phyloP scores from a whole-genome alignment of 2,888 invertebrate species.

The Eudasyphora cyanicolor region DNA sequence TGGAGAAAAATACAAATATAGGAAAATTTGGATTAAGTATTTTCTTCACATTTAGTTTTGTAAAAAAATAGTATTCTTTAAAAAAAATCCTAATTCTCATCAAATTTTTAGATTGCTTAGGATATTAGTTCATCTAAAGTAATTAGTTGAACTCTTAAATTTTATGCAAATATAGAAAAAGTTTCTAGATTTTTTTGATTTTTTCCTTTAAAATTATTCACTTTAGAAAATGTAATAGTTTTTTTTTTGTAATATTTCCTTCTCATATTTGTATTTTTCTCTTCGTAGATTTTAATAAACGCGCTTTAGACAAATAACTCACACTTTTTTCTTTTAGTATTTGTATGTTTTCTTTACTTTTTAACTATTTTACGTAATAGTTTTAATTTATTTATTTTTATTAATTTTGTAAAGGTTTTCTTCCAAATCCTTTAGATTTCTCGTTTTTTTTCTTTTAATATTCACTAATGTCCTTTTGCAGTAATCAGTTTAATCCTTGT shows the following conservation, averaged over 20 bases:
- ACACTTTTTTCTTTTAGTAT: constrained; percentile 12
- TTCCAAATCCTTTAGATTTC: constrained; percentile 10
- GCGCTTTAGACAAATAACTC: background rate
- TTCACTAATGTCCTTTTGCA: constrained; percentile 19
- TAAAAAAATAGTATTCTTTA: background rate
- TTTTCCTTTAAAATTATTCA: no score
- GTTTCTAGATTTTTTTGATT: no score
- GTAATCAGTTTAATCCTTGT: constrained; percentile 27
- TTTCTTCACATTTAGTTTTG: background rate
- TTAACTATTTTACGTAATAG: background rate
- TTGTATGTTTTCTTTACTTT: constrained; percentile 7
- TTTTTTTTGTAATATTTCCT: no score
- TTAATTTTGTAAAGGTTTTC: background rate
- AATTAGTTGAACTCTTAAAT: no score
- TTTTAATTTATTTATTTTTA: constrained; percentile 1
- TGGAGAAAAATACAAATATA: constrained; percentile 13
- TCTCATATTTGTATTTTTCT: background rate
- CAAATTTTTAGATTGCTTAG: no score
- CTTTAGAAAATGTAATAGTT: no score
- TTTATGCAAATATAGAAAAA: no score
- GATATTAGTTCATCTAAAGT: no score
- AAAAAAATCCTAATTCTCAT: no score
- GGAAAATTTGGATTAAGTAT: background rate
- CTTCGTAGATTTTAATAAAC: background rate
- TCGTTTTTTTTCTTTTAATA: background rate